Evolutionary conservation across 1,140 invertebrate genomes (phyloP), one percentile per base, ranked within the genome.

Genomic region (Phenacoccus solenopsis): DNA sequence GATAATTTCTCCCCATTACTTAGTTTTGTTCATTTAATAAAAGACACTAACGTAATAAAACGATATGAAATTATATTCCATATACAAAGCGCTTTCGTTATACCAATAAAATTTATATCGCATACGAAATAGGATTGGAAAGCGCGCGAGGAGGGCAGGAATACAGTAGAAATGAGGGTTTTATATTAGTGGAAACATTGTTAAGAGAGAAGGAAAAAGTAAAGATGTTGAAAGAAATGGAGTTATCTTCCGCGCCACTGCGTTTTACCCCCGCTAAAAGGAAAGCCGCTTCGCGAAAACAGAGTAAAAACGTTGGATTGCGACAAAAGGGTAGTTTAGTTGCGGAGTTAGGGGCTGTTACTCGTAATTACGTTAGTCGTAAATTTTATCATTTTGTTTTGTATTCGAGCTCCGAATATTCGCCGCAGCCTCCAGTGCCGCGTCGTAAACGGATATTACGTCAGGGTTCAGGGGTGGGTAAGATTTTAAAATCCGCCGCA

Each of bases 111-210:
- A 64, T 64, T 64, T 64, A 64, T 64, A 64, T 64, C 59, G 59
- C 59, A 24, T 64, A 64, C 59, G 59, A 64, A 64, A 64, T 64
- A 27, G 59, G 59, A 64, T 64, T 64, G 20, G 25, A 64, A 64
- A 20, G n/a, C n/a, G n/a, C n/a, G n/a, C n/a, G n/a, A n/a, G 59
- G 59, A 10, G 25, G 25, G 25, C 59, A 64, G n/a, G n/a, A 64
- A 64, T 64, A 64, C 22, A 24, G 59, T 64, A 25, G 59, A 64
- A 64, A 64, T 64, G 59, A 64, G 25, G 59, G 59, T 64, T 49
- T 64, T 64, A 64, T 64, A 64, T 64, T 64, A 64, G 59, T 64
- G 59, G 59, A 64, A 64, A 64, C 59, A 64, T 64, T 64, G 59
- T 64, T 64, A 64, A 64, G 25, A 64, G 59, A 64, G 25, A 64